Base-by-base conservation (phyloP, 1,140 invertebrate genomes). In the Trachymyrmex septentrionalis region DNA sequence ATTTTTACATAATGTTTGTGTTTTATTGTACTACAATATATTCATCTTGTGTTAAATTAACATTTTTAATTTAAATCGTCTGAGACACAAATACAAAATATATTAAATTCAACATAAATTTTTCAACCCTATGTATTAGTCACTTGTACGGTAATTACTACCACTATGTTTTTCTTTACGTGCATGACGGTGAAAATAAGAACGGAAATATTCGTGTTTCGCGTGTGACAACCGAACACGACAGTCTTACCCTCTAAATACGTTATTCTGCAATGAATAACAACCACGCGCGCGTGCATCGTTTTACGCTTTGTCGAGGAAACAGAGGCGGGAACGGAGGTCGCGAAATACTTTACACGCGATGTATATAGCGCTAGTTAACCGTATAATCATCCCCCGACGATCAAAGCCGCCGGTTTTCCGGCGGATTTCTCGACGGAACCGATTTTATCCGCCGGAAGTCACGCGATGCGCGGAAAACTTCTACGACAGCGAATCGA, bases 401-500 rank as follows among this genome's bases (percentile, higher is more conserved):
- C 80, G 38, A 82, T 82, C 69, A 48, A 61, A 27, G 30, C 34
- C 48, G 16, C 16, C n/a, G 57, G 6, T 84, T 84, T 84, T 63
- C 80, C 55, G 53, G 12, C 67, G 69, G 67, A 82, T 73, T 73
- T 82, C 69, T 75, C 69, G 55, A 63, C 57, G 69, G 69, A 61
- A 84, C 38, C 63, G 86, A 87, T 87, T 78, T 72, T 87, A 77
- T 53, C 86, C 9, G 27, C 19, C 19, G 27, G 12, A 59, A 73
- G 86, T 87, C 72, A 87, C 85, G 85, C 85, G 64, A 87, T 55
- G 66, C 64, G 30, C 84, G 72, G 44, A 87, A 86, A 86, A 63
- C 53, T 86, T 73, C 61, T 78, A 72, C 44, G 19, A 57, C 55
- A 6, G 21, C 30, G 34, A 59, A 44, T 73, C 38, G 38, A 38